Conservation (phyloP, 2,888 invertebrate genomes). For the Nemotelus pantherinus region DNA sequence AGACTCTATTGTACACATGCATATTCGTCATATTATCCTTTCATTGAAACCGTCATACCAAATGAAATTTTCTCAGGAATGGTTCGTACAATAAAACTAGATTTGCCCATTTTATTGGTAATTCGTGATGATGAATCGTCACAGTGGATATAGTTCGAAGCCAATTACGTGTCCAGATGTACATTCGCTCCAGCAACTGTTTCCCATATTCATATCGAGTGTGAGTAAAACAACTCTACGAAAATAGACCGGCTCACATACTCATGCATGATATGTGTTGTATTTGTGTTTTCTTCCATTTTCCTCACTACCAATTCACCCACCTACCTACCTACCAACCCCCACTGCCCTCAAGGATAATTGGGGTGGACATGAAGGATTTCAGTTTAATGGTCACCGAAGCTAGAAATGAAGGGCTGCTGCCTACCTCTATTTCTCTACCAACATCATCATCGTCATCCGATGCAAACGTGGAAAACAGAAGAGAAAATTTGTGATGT, state of each 20-base stretch:
- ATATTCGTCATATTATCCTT: background rate
- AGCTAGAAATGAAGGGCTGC: background rate
- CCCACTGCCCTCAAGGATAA: too few relatives aligned
- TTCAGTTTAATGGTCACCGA: background rate
- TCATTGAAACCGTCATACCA: background rate
- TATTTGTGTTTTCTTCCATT: conserved; percentile 17
- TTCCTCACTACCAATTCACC: too few relatives aligned
- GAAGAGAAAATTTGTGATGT: conserved; percentile 11
- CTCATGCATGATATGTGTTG: background rate
- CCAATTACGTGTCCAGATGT: conserved; percentile 56
- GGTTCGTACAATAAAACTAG: conserved; percentile 27
- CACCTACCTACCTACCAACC: too few relatives aligned
- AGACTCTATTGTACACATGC: too few relatives aligned
- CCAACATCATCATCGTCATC: background rate
- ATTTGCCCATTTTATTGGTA: conserved; percentile 54
- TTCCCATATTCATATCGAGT: too few relatives aligned
- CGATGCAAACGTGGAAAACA: conserved; percentile 8
- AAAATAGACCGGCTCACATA: too few relatives aligned
- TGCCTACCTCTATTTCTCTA: background rate
- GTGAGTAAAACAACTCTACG: too few relatives aligned
- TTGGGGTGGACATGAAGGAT: too few relatives aligned
- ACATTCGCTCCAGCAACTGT: conserved; percentile 42
- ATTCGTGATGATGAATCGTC: conserved; percentile 56
- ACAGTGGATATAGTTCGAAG: conserved; percentile 54
- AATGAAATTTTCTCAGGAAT: conserved; percentile 27